phyloP scores from a whole-genome alignment of 2,797 vertebrate species.

The Eupleurogrammus muticus region DNA sequence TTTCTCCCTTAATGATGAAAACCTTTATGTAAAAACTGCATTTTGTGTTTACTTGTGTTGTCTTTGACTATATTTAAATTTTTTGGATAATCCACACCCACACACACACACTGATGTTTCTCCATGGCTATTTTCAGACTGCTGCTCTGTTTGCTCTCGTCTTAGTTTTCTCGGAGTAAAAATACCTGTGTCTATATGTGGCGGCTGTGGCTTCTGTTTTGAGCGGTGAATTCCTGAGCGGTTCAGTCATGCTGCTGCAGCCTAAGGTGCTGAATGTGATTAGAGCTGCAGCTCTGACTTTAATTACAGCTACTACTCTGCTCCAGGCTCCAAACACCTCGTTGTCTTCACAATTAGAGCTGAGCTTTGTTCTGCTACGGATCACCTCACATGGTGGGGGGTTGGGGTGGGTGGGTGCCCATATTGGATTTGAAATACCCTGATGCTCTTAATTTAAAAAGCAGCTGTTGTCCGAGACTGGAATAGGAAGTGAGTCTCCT shows the following conservation, averaged over 20 bases:
- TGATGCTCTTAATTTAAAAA: neutral
- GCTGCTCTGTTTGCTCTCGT: neutral
- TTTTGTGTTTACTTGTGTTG: too few species aligned
- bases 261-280: slow-evolving; percentile 45
- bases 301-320: slow-evolving; percentile 3
- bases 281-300: slow-evolving; percentile 18
- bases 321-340: neutral
- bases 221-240: slow-evolving; percentile 65
- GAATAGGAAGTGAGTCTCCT: slow-evolving; percentile 18
- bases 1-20: too few species aligned
- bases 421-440: too few species aligned
- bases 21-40: too few species aligned
- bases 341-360: neutral
- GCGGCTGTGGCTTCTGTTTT: slow-evolving; percentile 23
- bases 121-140: neutral
- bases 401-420: neutral
- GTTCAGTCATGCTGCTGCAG: slow-evolving; percentile 49
- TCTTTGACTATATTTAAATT: too few species aligned
- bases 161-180: slow-evolving; percentile 18
- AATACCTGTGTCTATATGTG: slow-evolving; percentile 60
- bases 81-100: too few species aligned
- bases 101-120: too few species aligned
- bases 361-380: neutral
- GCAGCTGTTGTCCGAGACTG: neutral
- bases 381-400: neutral